phyloP scores from a whole-genome alignment of 2,888 invertebrate genomes.

The Lypha dubia region DNA sequence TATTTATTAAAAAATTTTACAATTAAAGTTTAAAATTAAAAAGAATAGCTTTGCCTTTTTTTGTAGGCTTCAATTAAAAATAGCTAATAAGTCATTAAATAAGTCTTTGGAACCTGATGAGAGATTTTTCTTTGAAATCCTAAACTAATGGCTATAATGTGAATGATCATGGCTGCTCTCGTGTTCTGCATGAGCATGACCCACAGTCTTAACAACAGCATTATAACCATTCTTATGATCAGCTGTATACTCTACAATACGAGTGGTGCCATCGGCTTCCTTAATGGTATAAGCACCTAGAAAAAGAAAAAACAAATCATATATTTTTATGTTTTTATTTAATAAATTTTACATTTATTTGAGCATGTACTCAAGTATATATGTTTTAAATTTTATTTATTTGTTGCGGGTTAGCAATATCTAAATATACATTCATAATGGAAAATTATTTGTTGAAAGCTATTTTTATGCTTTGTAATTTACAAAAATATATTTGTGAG shows the following conservation, averaged over 20 bases:
- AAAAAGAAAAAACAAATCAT: neutral
- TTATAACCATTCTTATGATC: slow-evolving; percentile 62
- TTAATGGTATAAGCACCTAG: slow-evolving; percentile 77
- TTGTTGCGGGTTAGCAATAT: too few relatives aligned
- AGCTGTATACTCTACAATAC: slow-evolving; percentile 81
- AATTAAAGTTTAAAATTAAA: slow-evolving; percentile 21
- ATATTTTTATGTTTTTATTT: too few relatives aligned
- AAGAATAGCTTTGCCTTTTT: neutral
- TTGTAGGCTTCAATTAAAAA: neutral
- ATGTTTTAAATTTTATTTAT: too few relatives aligned
- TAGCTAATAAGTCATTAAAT: slow-evolving; percentile 20
- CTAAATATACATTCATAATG: too few relatives aligned
- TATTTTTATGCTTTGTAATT: too few relatives aligned
- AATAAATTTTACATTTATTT: too few relatives aligned
- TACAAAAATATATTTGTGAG: too few relatives aligned
- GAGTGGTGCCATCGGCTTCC: slow-evolving; percentile 84
- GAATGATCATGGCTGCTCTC: slow-evolving; percentile 42
- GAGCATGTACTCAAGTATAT: too few relatives aligned
- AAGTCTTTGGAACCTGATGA: slow-evolving; percentile 51
- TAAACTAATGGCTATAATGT: slow-evolving; percentile 47
- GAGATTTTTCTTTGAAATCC: neutral
- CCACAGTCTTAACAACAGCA: slow-evolving; percentile 59
- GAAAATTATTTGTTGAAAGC: too few relatives aligned
- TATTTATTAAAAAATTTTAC: slow-evolving; percentile 20
- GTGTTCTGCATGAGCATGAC: slow-evolving; percentile 48